Evolutionary conservation across 2,797 vertebrate genomes (phyloP).

Genomic region (Astyanax mexicanus): DNA sequence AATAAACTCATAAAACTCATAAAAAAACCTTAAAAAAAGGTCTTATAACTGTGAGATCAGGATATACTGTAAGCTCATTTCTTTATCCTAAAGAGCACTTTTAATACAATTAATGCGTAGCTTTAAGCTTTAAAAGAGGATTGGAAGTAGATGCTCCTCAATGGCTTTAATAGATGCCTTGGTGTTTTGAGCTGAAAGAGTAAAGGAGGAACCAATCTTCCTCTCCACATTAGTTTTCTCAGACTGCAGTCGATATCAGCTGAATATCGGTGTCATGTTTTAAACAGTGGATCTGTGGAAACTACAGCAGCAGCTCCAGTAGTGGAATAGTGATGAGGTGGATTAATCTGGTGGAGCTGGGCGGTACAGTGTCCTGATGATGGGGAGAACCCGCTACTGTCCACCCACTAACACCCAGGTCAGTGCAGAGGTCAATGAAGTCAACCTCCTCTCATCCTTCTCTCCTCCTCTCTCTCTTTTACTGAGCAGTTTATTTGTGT

Average conservation of each 20-base stretch:
- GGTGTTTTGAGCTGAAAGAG: neutral
- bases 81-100: too few species aligned
- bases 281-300: constrained; percentile 64
- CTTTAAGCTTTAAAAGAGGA: too few species aligned
- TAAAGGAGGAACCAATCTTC: neutral
- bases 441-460: constrained; percentile 73
- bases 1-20: too few species aligned
- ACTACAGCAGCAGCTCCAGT: constrained; percentile 66
- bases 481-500: neutral
- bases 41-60: too few species aligned
- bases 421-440: constrained; percentile 84
- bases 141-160: too few species aligned
- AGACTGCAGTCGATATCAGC: constrained; percentile 1
- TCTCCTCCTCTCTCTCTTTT: neutral
- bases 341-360: constrained; percentile 82
- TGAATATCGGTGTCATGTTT: constrained; percentile 11
- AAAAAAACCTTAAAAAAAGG: too few species aligned
- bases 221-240: neutral
- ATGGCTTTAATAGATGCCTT: neutral
- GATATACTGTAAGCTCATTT: too few species aligned
- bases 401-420: constrained; percentile 58
- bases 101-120: too few species aligned
- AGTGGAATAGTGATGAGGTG: constrained; percentile 79
- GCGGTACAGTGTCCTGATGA: constrained; percentile 82
- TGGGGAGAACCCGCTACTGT: constrained; percentile 74